phyloP scores from a whole-genome alignment of 2,113 vertebrate species.

The Cepphus grylle region DNA sequence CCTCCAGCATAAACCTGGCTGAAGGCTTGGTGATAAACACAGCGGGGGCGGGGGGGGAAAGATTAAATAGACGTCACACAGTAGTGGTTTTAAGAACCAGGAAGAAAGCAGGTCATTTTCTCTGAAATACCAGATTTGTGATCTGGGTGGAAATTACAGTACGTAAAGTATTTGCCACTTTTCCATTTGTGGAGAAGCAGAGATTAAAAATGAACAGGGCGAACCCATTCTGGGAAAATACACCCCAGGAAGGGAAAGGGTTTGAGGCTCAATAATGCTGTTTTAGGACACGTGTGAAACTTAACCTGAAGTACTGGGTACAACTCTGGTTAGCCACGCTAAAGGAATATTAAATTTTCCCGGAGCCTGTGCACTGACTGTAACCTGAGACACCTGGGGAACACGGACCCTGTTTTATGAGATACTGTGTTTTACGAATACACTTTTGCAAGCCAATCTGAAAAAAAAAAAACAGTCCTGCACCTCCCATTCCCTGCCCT shows the following conservation, averaged over 20 bases:
- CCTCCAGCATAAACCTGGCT: not conserved
- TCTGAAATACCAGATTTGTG: not conserved
- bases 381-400: not conserved
- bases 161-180: not conserved
- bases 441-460: not conserved
- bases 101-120: not conserved
- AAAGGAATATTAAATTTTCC: not conserved
- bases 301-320: not conserved
- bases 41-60: not conserved
- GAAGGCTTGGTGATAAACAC: not conserved
- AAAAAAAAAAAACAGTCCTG: not conserved
- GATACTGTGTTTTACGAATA: not conserved
- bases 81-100: not conserved
- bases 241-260: not conserved
- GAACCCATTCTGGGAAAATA: not conserved
- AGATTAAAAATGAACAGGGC: not conserved
- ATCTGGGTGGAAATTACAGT: not conserved
- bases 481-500: not conserved
- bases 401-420: rapidly evolving
- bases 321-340: rapidly evolving
- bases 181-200: not conserved
- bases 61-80: not conserved
- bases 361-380: rapidly evolving
- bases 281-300: not conserved
- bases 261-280: rapidly evolving